Percentiles rank a stretch among this genome's conserved stretches.
Evolutionary conservation across 2,888 invertebrate species (phyloP).

Genomic region (Anticlea derivata): DNA sequence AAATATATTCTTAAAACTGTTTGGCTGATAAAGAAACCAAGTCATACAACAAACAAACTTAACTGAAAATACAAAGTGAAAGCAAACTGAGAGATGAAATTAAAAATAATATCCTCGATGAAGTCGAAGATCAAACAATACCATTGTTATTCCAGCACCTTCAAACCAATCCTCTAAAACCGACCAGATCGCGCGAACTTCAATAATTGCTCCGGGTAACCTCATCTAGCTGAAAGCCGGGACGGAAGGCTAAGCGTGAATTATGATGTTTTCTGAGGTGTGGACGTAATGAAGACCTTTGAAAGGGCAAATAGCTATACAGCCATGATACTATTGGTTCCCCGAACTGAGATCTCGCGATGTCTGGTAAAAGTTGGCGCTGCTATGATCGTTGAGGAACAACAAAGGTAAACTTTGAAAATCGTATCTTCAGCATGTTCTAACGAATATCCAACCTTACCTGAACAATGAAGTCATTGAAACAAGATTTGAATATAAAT

Average conservation of each 20-base stretch:
- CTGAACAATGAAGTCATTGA: no score
- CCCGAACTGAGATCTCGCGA: no score
- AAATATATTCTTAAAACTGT: background rate
- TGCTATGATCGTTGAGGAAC: no score
- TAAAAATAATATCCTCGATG: background rate
- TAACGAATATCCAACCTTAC: no score
- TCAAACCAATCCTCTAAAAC: slow-evolving; percentile 19
- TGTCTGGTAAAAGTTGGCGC: no score
- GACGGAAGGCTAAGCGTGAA: slow-evolving; percentile 45
- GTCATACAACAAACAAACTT: background rate
- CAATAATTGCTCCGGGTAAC: slow-evolving; percentile 33
- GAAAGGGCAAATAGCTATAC: no score
- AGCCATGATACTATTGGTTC: no score
- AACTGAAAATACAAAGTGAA: background rate
- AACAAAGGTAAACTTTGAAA: no score
- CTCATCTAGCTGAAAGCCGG: slow-evolving; percentile 42
- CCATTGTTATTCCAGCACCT: slow-evolving; percentile 14
- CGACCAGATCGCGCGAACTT: slow-evolving; percentile 19
- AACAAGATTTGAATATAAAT: no score
- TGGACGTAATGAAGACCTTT: slow-evolving; percentile 24
- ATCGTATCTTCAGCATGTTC: no score
- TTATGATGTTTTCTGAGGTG: slow-evolving; percentile 56
- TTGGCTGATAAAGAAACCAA: background rate
- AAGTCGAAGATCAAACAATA: slow-evolving; percentile 18
- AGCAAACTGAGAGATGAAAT: background rate